Conservation (phyloP, 1,140 invertebrate species). For the Conus betulinus region DNA sequence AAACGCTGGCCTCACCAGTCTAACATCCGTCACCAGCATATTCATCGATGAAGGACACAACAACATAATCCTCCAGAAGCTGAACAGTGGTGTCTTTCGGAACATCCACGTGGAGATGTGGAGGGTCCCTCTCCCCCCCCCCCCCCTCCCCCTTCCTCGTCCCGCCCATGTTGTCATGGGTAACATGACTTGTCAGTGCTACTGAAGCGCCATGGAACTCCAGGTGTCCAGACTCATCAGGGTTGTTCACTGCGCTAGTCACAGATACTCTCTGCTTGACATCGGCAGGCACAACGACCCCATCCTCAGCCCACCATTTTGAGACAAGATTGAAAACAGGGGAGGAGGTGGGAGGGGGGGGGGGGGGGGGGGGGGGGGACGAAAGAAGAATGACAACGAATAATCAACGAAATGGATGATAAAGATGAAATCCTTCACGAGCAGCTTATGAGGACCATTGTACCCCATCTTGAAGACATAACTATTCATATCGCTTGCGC, state of each 20-base stretch:
- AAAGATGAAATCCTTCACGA: too few relatives aligned
- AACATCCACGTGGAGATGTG: neutral
- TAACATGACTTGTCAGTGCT: conserved; percentile 18
- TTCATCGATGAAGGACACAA: conserved; percentile 19
- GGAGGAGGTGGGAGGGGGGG: too few relatives aligned
- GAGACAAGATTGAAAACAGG: neutral
- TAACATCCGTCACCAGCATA: conserved; percentile 3
- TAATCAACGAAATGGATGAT: too few relatives aligned
- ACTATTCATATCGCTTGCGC: too few relatives aligned
- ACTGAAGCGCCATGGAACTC: conserved; percentile 23
- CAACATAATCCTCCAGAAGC: neutral
- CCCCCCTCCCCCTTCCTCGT: too few relatives aligned
- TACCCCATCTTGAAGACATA: too few relatives aligned
- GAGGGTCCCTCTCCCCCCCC: too few relatives aligned
- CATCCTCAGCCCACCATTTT: conserved; percentile 24
- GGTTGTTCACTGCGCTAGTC: neutral
- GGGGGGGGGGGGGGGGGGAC: too few relatives aligned
- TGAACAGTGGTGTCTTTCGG: neutral
- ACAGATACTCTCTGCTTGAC: conserved; percentile 6
- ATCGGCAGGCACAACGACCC: conserved; percentile 7
- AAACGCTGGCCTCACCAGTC: neutral
- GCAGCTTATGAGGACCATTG: too few relatives aligned
- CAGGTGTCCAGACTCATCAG: neutral
- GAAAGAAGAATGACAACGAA: too few relatives aligned
- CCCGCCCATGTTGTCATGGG: neutral